These are phyloP conservation scores for Neostethus bicornis DNA, from an alignment of 2,797 vertebrate species.

Conservation along the genomic window DNA sequence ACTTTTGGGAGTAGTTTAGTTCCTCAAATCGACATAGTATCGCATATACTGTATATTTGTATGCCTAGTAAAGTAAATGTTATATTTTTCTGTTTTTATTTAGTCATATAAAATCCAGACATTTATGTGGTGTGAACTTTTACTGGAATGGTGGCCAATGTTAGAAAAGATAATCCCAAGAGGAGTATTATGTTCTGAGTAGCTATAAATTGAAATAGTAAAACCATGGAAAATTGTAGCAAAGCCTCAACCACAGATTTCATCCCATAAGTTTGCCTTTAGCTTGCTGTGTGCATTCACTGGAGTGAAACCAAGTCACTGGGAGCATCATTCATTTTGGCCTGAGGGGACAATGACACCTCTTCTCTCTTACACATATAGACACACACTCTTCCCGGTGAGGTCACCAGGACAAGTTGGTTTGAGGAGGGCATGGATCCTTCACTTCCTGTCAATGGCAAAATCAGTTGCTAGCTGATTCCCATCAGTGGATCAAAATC, in stretches of 20 bases:
- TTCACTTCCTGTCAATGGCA: constrained; percentile 75
- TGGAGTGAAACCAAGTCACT: constrained; percentile 51
- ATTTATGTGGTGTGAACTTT: neutral
- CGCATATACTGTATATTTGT: no score
- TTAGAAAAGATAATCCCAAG: neutral
- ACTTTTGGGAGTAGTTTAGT: no score
- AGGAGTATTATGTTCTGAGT: neutral
- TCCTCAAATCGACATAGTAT: no score
- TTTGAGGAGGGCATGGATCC: constrained; percentile 60
- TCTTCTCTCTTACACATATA: constrained; percentile 22
- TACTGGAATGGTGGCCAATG: neutral
- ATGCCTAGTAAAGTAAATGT: neutral
- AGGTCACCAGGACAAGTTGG: constrained; percentile 64
- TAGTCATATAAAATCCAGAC: neutral
- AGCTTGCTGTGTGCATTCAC: constrained; percentile 38
- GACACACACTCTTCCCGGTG: constrained; percentile 32
- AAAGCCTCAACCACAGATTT: neutral
- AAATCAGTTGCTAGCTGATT: constrained; percentile 52
- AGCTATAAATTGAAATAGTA: constrained; percentile 7
- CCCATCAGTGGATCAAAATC: constrained; percentile 53
- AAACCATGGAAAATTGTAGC: neutral
- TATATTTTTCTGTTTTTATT: neutral
- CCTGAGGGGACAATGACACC: constrained; percentile 24
- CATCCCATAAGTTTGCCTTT: constrained; percentile 27
- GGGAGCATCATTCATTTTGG: constrained; percentile 49